Evolutionary conservation across 2,113 vertebrate species (phyloP).

Genomic region (Hippocampus guttulatus): DNA sequence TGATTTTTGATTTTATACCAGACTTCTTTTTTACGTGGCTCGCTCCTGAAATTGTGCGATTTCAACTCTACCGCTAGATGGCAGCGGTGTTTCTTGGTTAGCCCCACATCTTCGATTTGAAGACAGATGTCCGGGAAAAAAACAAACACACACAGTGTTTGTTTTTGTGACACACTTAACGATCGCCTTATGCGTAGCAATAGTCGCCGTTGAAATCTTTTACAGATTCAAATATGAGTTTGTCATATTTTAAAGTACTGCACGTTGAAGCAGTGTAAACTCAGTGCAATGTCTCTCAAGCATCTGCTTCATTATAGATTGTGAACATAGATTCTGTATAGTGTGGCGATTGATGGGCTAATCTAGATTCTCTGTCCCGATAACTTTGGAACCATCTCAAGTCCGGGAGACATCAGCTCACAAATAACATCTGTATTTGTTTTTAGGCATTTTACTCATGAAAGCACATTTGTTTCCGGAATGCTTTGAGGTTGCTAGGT

Average conservation of each 20-base stretch:
- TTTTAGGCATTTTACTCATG: too few relatives aligned
- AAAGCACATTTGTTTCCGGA: too few relatives aligned
- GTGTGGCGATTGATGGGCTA: background rate
- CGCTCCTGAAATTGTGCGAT: background rate
- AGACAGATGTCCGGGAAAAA: background rate
- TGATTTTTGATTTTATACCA: background rate
- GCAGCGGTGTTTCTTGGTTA: background rate
- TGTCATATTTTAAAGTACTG: background rate
- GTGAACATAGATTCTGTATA: background rate
- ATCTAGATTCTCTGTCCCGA: background rate
- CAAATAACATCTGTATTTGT: background rate
- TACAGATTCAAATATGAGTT: background rate
- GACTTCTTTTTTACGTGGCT: background rate
- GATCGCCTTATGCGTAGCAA: background rate
- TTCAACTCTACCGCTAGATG: background rate
- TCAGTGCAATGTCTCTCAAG: too few relatives aligned
- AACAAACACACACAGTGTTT: too few relatives aligned
- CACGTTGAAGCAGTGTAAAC: background rate
- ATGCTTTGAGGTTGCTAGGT: too few relatives aligned
- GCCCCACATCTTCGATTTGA: background rate
- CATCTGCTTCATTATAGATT: background rate
- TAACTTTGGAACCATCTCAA: background rate
- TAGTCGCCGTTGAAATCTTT: too few relatives aligned
- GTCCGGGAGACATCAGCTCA: background rate
- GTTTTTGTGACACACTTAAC: too few relatives aligned